Percentiles rank a stretch among this genome's conserved stretches.
phyloP scores from a whole-genome alignment of 92 coral and sea anemone species.

The Ricordea florida region DNA sequence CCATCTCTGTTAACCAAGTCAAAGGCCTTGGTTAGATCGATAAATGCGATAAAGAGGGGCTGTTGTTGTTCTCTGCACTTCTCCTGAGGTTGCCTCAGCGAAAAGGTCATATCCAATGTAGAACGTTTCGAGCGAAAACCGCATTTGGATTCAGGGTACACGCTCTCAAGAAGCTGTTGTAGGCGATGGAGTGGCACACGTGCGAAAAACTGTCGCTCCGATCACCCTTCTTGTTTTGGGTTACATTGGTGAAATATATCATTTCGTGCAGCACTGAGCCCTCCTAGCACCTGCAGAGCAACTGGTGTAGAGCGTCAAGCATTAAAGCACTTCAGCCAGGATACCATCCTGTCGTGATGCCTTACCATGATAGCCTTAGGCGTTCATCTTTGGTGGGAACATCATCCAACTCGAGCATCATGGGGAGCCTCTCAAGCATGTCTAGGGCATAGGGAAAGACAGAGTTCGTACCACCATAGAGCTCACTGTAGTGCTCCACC shows the following conservation, averaged over 20 bases:
- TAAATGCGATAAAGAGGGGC: background rate
- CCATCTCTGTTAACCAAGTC: background rate
- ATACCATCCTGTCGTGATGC: constrained; percentile 46
- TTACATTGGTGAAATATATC: background rate
- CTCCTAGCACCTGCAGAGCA: constrained; percentile 11
- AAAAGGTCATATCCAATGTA: background rate
- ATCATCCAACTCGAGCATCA: constrained; percentile 15
- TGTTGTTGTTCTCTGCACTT: background rate
- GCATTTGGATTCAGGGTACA: constrained; percentile 25
- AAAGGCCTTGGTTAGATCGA: background rate
- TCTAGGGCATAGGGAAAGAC: no score
- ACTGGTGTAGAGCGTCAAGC: background rate
- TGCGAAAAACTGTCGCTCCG: constrained; percentile 9
- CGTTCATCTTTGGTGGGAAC: constrained; percentile 35
- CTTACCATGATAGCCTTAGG: constrained; percentile 21
- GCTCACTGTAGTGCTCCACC: background rate
- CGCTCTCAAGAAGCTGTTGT: background rate
- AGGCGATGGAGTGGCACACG: background rate
- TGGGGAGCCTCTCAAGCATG: no score
- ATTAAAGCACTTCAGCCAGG: constrained; percentile 37
- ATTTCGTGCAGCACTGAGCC: background rate
- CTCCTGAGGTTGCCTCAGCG: background rate
- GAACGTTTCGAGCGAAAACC: background rate
- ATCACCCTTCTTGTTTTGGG: constrained; percentile 9
- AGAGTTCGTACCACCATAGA: no score